Percentiles rank a stretch among this genome's conserved stretches.
Conservation (phyloP, 1,140 invertebrate genomes). For the Pseudoatta argentina region DNA sequence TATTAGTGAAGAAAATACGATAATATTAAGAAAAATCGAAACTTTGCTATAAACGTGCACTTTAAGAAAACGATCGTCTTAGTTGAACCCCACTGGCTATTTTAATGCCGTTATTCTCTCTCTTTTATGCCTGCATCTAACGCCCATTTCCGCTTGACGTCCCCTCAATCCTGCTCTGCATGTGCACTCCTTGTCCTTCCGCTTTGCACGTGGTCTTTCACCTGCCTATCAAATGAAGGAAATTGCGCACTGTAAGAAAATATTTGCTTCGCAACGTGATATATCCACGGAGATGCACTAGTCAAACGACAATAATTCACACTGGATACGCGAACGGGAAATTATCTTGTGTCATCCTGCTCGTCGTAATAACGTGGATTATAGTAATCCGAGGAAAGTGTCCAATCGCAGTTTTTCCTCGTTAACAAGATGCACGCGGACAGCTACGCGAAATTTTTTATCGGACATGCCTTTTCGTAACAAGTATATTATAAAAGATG, state of each 20-base stretch:
- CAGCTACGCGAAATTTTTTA: neutral
- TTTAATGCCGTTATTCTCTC: conserved; percentile 16
- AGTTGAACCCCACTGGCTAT: neutral
- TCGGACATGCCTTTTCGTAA: neutral
- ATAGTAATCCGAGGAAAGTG: conserved; percentile 18
- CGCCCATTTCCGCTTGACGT: conserved; percentile 32
- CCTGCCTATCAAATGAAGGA: conserved; percentile 54
- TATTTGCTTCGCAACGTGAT: conserved; percentile 45
- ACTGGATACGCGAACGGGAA: conserved; percentile 20
- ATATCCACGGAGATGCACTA: conserved; percentile 14
- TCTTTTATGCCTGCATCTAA: neutral
- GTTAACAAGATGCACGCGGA: conserved; percentile 7
- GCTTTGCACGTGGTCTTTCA: conserved; percentile 16
- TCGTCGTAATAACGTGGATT: conserved; percentile 1
- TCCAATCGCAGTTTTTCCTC: conserved; percentile 1
- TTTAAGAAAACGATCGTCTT: neutral
- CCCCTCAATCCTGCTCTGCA: conserved; percentile 28
- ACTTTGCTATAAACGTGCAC: neutral
- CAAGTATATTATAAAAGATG: neutral
- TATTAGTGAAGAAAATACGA: neutral
- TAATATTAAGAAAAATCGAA: conserved; percentile 8
- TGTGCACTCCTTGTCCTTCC: neutral
- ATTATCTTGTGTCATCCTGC: neutral
- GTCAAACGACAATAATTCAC: conserved; percentile 50
- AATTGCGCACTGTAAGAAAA: conserved; percentile 53